Evolutionary conservation across 2,113 vertebrate species (phyloP), one percentile per base, ranked within the genome.

Genomic region (Corythaixoides concolor): DNA sequence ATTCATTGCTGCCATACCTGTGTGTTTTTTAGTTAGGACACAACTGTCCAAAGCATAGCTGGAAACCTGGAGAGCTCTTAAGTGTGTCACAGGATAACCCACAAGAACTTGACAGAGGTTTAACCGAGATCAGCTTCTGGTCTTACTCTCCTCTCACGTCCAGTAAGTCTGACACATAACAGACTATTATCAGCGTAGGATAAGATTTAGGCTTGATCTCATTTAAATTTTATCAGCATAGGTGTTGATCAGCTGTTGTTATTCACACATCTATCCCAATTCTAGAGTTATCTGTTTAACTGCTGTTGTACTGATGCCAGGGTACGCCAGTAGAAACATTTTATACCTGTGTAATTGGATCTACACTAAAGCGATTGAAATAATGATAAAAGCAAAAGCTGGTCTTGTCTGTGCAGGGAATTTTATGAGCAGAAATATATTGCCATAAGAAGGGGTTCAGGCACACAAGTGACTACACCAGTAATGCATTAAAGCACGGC

Each of bases 311-410:
- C 77, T 45, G 62, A n/a, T 82, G 95, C 94, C 95, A 96, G 91
- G 87, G 39, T 64, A 76, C 85, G 87, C 95, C 91, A 93, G 74
- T 9, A 88, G 93, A 96, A 96, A 91, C 93, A 82, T 89, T 95
- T 96, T 69, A 93, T 91, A 96, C 96, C 93, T 96, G 89, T 88
- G 94, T 95, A 95, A 97, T 95, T 96, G 84, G 89, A 91, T 93
- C 94, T 79, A 19, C 91, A 33, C 73, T 66, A 79, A 89, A 82
- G 85, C 1, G 87, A 94, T 89, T 82, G 94, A 96, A 95, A 93
- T 93, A 68, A 96, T 76, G 96, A 96, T 96, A 96, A 94, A 96
- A 77, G 89, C 74, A 88, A 93, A 96, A 96, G 93, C 93, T 85
- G 91, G 74, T 78, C 78, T 45, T 74, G 72, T 64, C 83, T 82